Evolutionary conservation across 92 coral and sea anemone species (phyloP), one percentile per base, ranked within the genome.

Genomic region (Parazoanthus atlanticus): DNA sequence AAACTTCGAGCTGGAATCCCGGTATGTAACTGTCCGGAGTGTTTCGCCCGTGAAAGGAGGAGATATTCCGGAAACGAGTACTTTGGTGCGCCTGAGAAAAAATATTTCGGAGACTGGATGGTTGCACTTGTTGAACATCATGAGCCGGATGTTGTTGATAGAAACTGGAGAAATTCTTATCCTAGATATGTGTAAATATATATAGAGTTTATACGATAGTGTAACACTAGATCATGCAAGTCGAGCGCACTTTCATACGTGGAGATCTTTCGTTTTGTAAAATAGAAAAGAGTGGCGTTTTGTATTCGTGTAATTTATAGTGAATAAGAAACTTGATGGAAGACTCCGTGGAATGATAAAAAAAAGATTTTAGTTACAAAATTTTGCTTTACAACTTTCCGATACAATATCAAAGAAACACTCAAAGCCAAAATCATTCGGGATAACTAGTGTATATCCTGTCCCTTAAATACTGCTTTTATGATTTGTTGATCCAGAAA

Each of bases 91-190:
- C 98, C 98, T 1, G 94, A 91, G 75, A 95, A 95, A 81, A 93
- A 95, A 79, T 95, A 95, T 84, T 93, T 86, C 89, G 98, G 98
- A 26, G 98, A 93, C 83, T 93, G 98, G 98, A 93, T 95, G 98
- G 76, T 91, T 28, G 2, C 69, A 61, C 69, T 61, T 6, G 61
- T 30, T 31, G 87, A 70, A 9, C 65, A 70, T 19, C 17, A 84
- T 19, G 79, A 75, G 79, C 46, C 79, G 6, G 15, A 16, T 70
- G 2, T 65, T 8, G 66, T 31, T 41, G 87, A 84, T 21, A 70
- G 34, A 71, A 71, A 43, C 58, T 84, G 87, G 87, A 84, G 87
- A 84, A 46, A 84, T 30, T 84, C 87, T 8, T 69, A 70, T 84
- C 87, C 87, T 46, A 69, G 77, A 69, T 84, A 84, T 49, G 87